These are phyloP conservation scores for Tapirus terrestris DNA, from an alignment of 2,113 vertebrate species.

Conservation along the genomic window DNA sequence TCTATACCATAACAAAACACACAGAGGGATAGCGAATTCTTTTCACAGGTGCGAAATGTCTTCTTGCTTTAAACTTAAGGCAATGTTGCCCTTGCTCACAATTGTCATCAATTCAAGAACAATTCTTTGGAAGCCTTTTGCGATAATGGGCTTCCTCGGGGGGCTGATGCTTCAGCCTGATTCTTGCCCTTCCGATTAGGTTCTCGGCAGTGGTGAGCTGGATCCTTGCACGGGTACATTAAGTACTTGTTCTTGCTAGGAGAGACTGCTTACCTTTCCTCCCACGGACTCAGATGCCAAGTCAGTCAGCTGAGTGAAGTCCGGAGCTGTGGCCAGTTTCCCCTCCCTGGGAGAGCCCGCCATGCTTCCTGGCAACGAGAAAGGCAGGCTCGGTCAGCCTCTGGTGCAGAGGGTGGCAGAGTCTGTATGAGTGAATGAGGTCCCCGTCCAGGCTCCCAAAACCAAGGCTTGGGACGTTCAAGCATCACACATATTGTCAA, in stretches of 20 bases:
- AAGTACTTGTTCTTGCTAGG: neutral
- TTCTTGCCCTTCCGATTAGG: fast-evolving
- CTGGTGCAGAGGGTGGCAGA: fast-evolving
- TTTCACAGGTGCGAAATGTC: neutral
- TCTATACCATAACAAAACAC: fast-evolving
- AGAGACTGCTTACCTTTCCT: constrained; percentile 64
- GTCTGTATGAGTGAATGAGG: fast-evolving
- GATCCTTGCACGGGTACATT: fast-evolving
- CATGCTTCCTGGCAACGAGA: neutral
- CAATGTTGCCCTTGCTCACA: too few species aligned
- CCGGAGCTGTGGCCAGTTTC: constrained; percentile 32
- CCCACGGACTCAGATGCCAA: constrained; percentile 69
- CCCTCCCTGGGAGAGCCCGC: constrained; percentile 44
- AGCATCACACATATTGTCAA: fast-evolving
- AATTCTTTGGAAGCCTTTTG: neutral
- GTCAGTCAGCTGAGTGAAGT: constrained; percentile 75
- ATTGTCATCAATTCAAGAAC: fast-evolving
- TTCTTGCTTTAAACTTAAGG: neutral
- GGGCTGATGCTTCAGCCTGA: neutral
- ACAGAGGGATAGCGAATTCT: fast-evolving
- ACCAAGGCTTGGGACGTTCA: fast-evolving
- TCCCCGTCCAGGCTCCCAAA: fast-evolving
- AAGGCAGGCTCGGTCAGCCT: fast-evolving
- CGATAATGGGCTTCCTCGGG: fast-evolving
- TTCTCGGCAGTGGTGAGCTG: fast-evolving